Percentiles rank a stretch among this genome's conserved stretches.
These are phyloP conservation scores for Orthosia gothica DNA, from an alignment of 2,888 invertebrate genomes.

Conservation along the genomic window DNA sequence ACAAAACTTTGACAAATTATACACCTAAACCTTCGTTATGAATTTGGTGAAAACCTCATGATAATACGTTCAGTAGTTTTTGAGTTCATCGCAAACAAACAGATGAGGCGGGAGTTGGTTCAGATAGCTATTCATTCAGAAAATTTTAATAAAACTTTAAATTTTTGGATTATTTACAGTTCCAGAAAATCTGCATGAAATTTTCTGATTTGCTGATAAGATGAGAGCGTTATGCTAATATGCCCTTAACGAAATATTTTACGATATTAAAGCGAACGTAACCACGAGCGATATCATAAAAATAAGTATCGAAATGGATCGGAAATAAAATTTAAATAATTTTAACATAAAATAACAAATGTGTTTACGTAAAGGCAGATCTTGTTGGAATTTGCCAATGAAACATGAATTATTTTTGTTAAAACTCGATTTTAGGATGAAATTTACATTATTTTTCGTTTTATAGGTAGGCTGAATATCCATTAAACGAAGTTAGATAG, in stretches of 20 bases:
- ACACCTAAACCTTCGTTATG: too few relatives aligned
- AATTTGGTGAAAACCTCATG: too few relatives aligned
- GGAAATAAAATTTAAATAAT: constrained; percentile 40
- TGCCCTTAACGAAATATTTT: not conserved
- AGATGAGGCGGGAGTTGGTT: too few relatives aligned
- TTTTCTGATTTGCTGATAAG: not conserved
- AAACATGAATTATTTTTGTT: constrained; percentile 22
- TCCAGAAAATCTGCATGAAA: not conserved
- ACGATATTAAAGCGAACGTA: not conserved
- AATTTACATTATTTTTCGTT: constrained; percentile 14
- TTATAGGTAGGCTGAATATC: not conserved
- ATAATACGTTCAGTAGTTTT: too few relatives aligned
- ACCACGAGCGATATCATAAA: constrained; percentile 13
- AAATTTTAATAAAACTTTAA: too few relatives aligned
- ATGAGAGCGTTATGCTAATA: not conserved
- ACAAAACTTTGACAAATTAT: too few relatives aligned
- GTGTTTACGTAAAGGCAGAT: constrained; percentile 16
- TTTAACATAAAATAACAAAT: constrained; percentile 30
- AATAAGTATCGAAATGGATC: constrained; percentile 23
- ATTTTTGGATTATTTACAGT: not conserved
- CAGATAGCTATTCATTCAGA: too few relatives aligned
- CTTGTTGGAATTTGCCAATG: constrained; percentile 20
- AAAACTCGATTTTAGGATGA: constrained; percentile 9
- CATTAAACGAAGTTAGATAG: not conserved
- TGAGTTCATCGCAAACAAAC: too few relatives aligned